These are phyloP conservation scores for Lamproptera curius DNA, from an alignment of 2,888 invertebrate species.

Conservation along the genomic window DNA sequence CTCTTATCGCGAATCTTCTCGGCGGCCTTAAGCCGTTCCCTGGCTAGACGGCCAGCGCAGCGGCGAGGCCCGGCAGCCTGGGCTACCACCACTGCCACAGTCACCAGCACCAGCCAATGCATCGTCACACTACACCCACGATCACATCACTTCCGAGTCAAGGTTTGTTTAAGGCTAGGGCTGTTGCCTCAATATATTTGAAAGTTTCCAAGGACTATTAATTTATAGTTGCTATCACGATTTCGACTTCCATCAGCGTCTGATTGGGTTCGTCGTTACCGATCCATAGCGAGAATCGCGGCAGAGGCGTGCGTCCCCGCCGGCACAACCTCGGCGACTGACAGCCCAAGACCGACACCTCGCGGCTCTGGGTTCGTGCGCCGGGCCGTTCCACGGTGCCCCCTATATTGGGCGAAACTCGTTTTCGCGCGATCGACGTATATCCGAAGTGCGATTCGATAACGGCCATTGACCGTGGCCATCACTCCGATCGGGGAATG, in stretches of 20 bases:
- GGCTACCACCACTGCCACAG: slow-evolving; percentile 34
- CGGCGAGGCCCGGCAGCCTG: slow-evolving; percentile 46
- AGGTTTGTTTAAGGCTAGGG: background rate
- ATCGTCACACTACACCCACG: slow-evolving; percentile 30
- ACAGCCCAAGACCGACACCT: slow-evolving; percentile 22
- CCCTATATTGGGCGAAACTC: slow-evolving; percentile 34
- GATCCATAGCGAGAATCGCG: no score
- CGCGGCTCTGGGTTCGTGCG: slow-evolving; percentile 32
- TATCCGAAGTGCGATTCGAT: slow-evolving; percentile 7
- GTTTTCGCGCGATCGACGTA: slow-evolving; percentile 27
- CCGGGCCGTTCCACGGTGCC: slow-evolving; percentile 31
- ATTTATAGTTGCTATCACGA: no score
- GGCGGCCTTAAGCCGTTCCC: slow-evolving; percentile 64
- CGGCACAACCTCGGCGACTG: slow-evolving; percentile 47
- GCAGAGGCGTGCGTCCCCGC: slow-evolving; percentile 28
- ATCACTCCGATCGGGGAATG: slow-evolving; percentile 3
- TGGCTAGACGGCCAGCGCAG: slow-evolving; percentile 61
- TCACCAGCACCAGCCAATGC: slow-evolving; percentile 30
- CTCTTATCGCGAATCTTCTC: slow-evolving; percentile 68
- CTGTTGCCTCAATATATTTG: no score
- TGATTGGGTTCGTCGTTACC: no score
- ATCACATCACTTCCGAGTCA: slow-evolving; percentile 4
- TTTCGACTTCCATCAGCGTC: no score
- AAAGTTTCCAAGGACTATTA: no score
- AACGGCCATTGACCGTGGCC: slow-evolving; percentile 15